Evolutionary conservation across 2,888 invertebrate genomes (phyloP).

Genomic region (Caenorhabditis sp.): DNA sequence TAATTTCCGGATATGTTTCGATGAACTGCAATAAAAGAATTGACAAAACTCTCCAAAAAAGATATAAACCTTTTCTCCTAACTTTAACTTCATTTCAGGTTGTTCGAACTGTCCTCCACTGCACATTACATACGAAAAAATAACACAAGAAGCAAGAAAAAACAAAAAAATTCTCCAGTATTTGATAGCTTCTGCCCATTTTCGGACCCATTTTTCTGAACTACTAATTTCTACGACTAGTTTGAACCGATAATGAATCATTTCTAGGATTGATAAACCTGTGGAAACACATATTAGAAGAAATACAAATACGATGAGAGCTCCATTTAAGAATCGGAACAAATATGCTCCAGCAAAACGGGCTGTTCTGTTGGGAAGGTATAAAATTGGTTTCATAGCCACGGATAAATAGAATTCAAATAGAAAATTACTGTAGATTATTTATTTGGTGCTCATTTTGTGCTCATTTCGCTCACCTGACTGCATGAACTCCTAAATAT

Average conservation of each 20-base stretch:
- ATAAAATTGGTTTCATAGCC: slow-evolving; percentile 21
- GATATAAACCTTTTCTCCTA: too few relatives aligned
- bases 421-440: slow-evolving; percentile 17
- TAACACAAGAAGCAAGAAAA: neutral
- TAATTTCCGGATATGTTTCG: slow-evolving; percentile 15
- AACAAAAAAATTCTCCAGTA: neutral
- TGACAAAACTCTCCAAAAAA: too few relatives aligned
- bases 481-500: slow-evolving; percentile 22
- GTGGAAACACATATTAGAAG: slow-evolving; percentile 19
- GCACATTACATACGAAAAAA: slow-evolving; percentile 2
- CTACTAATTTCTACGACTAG: slow-evolving; percentile 13
- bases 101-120: slow-evolving; percentile 28
- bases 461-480: too few relatives aligned
- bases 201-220: slow-evolving; percentile 12
- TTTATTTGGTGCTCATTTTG: too few relatives aligned
- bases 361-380: slow-evolving; percentile 17
- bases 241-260: slow-evolving; percentile 33
- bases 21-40: slow-evolving; percentile 2
- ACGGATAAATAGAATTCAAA: slow-evolving; percentile 25
- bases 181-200: neutral
- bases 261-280: slow-evolving; percentile 23
- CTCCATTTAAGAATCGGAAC: slow-evolving; percentile 17
- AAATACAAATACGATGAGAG: slow-evolving; percentile 19
- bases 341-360: slow-evolving; percentile 15
- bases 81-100: slow-evolving; percentile 8